phyloP scores from a whole-genome alignment of 2,888 invertebrate species.

The Thelaira solivaga region DNA sequence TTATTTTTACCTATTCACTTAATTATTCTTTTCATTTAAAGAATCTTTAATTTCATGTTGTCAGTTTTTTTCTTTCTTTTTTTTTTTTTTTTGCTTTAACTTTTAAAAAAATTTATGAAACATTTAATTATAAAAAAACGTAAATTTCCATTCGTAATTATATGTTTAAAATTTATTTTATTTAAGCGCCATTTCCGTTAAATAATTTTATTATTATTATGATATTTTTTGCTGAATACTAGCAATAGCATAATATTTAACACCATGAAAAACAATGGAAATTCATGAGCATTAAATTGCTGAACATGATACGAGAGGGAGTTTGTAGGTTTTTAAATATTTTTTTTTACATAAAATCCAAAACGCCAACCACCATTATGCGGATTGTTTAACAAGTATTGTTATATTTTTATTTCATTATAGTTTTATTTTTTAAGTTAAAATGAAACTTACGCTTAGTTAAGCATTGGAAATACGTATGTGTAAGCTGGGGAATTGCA shows the following conservation, averaged over 20 bases:
- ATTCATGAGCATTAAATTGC: slow-evolving; percentile 49
- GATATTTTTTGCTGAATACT: neutral
- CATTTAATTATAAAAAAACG: neutral
- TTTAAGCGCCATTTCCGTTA: slow-evolving; percentile 56
- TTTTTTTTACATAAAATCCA: neutral
- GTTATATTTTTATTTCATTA: slow-evolving; percentile 8
- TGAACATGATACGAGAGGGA: slow-evolving; percentile 16
- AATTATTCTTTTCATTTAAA: too few relatives aligned
- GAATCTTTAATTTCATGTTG: too few relatives aligned
- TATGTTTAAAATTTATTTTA: slow-evolving; percentile 17
- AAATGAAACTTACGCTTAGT: slow-evolving; percentile 53
- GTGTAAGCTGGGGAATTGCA: slow-evolving; percentile 45
- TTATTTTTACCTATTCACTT: too few relatives aligned
- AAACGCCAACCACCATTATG: slow-evolving; percentile 46
- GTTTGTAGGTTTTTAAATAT: slow-evolving; percentile 14
- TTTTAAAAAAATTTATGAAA: neutral
- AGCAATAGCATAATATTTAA: slow-evolving; percentile 46
- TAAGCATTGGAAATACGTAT: slow-evolving; percentile 46
- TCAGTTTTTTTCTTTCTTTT: too few relatives aligned
- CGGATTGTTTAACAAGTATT: slow-evolving; percentile 51
- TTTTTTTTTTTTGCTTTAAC: too few relatives aligned
- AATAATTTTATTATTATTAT: slow-evolving; percentile 6
- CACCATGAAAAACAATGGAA: slow-evolving; percentile 39
- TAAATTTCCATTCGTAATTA: slow-evolving; percentile 45
- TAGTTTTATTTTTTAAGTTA: slow-evolving; percentile 14